phyloP scores from a whole-genome alignment of 1,140 invertebrate genomes.

The Anadara kagoshimensis region DNA sequence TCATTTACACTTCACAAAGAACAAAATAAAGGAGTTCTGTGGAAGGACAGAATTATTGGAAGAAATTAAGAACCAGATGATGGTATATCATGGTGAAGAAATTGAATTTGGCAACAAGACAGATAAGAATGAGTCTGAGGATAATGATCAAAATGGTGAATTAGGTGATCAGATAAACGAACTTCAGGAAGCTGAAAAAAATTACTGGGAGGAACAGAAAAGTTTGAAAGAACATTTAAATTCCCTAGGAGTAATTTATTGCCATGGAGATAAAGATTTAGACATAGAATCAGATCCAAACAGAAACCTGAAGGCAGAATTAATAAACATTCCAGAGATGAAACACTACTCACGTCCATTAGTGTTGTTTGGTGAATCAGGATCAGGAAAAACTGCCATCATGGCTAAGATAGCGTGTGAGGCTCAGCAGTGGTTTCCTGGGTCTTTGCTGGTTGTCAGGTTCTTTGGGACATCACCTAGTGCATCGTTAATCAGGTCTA shows the following conservation, averaged over 20 bases:
- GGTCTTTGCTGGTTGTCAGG: constrained; percentile 48
- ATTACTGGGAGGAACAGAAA: not conserved
- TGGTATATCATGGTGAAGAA: not conserved
- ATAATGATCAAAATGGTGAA: not conserved
- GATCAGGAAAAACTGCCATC: constrained; percentile 60
- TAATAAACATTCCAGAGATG: constrained; percentile 24
- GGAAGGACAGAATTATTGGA: constrained; percentile 41
- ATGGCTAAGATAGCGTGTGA: constrained; percentile 50
- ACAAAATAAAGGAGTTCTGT: constrained; percentile 43
- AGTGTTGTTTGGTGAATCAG: constrained; percentile 54
- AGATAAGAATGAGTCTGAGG: not conserved
- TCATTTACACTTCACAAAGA: constrained; percentile 89
- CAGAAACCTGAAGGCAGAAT: constrained; percentile 35
- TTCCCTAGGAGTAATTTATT: constrained; percentile 28
- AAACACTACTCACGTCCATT: constrained; percentile 44
- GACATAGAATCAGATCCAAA: constrained; percentile 43
- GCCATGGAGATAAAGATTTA: constrained; percentile 33
- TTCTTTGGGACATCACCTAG: constrained; percentile 56
- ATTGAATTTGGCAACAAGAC: not conserved
- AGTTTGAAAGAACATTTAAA: constrained; percentile 17
- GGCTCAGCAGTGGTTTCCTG: constrained; percentile 46
- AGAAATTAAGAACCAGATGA: constrained; percentile 24
- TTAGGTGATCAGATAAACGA: not conserved
- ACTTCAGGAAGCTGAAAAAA: too few species aligned
- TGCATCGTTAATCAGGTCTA: constrained; percentile 43